Conservation (phyloP, 1,140 invertebrate species). For the Ylistrum balloti region DNA sequence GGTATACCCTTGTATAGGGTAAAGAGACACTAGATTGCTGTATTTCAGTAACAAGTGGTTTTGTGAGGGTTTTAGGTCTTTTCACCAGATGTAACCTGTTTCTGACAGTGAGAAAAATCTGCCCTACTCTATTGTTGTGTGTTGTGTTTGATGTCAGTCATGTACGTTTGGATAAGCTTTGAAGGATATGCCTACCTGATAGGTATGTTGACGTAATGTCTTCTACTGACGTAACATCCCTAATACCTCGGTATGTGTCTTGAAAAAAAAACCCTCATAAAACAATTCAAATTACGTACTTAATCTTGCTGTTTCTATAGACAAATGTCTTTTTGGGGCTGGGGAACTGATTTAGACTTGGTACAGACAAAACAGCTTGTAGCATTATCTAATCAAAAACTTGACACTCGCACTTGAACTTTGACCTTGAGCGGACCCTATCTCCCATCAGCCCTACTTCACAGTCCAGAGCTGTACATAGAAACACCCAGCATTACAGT, state of each 20-base stretch:
- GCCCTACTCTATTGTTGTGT: neutral
- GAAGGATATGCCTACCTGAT: neutral
- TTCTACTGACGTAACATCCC: neutral
- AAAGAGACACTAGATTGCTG: neutral
- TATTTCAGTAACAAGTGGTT: neutral
- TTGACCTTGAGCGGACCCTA: conserved; percentile 23
- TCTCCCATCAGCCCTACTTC: neutral
- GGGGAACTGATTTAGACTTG: neutral
- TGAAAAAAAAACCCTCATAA: neutral
- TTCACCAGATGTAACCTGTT: neutral
- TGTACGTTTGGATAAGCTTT: neutral
- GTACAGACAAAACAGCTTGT: neutral
- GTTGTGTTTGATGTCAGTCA: neutral
- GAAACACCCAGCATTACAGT: neutral
- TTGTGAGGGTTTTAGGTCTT: neutral
- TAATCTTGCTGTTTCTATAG: neutral
- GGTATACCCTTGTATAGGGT: neutral
- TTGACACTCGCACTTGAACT: conserved; percentile 12
- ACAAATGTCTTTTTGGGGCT: neutral
- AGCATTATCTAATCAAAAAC: neutral
- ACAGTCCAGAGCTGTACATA: neutral
- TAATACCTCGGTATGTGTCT: neutral
- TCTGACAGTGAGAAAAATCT: neutral
- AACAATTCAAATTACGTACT: neutral
- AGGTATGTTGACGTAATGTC: neutral